Evolutionary conservation across 2,113 vertebrate genomes (phyloP).

Genomic region (Panurus biarmicus): DNA sequence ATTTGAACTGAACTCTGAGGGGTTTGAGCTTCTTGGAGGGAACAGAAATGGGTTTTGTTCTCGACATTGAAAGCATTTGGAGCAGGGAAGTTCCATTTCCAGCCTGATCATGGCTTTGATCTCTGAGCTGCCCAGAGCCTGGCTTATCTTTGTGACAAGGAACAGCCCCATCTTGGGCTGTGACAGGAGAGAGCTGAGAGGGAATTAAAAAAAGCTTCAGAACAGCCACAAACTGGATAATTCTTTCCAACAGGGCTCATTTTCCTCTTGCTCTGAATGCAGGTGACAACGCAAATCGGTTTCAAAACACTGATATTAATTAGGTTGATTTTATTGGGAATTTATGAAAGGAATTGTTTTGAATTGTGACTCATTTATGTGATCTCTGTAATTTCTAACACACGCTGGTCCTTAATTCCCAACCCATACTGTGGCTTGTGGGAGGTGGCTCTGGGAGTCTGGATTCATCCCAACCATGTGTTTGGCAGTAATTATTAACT

Average conservation of each 20-base stretch:
- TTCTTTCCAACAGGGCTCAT: neutral
- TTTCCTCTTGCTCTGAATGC: neutral
- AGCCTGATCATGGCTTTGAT: neutral
- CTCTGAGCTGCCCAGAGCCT: neutral
- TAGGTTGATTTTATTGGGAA: neutral
- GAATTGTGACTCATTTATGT: neutral
- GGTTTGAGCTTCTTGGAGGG: accelerated
- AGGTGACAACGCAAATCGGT: neutral
- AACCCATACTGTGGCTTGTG: neutral
- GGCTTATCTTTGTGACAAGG: neutral
- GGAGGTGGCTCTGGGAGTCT: neutral
- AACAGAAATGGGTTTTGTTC: neutral
- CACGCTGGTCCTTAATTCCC: neutral
- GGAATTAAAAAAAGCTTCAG: neutral
- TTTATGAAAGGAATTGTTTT: neutral
- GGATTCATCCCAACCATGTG: neutral
- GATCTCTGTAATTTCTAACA: neutral
- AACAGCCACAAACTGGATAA: neutral
- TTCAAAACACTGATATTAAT: neutral
- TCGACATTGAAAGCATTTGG: accelerated
- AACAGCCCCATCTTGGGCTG: neutral
- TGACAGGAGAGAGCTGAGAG: neutral
- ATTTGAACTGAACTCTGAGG: neutral
- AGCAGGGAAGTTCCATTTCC: neutral
- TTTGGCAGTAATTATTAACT: neutral